These are phyloP conservation scores for Pegea sp. DNA, from an alignment of 23 tunicate species.

Conservation along the genomic window DNA sequence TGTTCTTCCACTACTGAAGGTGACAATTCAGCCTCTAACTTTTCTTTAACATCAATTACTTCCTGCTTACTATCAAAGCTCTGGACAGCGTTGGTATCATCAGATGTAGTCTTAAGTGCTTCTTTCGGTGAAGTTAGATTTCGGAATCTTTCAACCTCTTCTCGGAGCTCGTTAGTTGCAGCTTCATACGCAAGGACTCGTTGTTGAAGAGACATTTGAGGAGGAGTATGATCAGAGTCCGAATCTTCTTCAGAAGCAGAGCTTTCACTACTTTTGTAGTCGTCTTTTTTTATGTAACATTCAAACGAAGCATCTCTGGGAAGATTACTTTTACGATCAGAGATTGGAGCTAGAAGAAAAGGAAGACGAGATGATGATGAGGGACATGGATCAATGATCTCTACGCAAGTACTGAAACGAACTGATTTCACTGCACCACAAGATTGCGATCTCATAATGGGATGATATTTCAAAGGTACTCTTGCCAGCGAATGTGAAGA, in stretches of 20 bases:
- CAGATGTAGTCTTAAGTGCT: background rate
- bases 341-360: background rate
- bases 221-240: background rate
- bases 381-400: constrained; percentile 14
- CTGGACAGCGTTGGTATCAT: background rate
- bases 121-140: constrained; percentile 22
- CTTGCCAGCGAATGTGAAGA: background rate
- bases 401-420: constrained; percentile 20
- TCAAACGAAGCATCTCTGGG: background rate
- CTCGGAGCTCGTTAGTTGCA: constrained; percentile 28
- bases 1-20: constrained; percentile 57
- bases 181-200: constrained; percentile 38
- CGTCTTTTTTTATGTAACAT: no score
- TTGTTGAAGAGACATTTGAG: constrained; percentile 14
- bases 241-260: constrained; percentile 16
- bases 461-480: background rate
- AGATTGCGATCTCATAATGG: background rate
- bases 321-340: background rate
- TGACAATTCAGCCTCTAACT: constrained; percentile 17
- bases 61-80: background rate
- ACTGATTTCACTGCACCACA: constrained; percentile 7
- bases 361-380: background rate
- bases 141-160: constrained; percentile 32
- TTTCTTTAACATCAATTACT: no score
- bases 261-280: background rate